Conservation (phyloP, 2,113 vertebrate genomes). For the Taurulus bubalis region DNA sequence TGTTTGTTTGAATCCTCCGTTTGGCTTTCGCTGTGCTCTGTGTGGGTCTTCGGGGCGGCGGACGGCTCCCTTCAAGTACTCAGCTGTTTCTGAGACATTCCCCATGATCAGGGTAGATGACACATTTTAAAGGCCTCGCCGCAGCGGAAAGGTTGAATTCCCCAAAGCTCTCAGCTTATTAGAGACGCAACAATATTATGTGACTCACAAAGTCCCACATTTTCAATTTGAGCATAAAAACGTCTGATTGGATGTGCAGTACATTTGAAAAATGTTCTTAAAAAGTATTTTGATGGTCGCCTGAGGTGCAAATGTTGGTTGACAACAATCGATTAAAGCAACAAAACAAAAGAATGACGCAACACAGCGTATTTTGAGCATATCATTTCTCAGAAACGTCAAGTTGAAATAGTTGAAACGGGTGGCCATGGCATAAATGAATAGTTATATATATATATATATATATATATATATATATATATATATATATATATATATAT, state of each 20-base stretch:
- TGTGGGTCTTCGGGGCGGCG: constrained; percentile 20
- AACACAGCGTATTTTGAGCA: too few species aligned
- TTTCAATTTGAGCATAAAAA: background rate
- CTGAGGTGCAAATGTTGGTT: background rate
- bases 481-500: too few species aligned
- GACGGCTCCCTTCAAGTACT: background rate
- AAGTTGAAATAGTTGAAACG: too few species aligned
- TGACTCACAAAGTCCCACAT: background rate
- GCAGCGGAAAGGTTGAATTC: constrained; percentile 2
- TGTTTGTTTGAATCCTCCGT: constrained; percentile 40
- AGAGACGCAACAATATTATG: background rate
- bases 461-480: too few species aligned
- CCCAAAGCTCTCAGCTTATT: background rate
- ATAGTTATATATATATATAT: too few species aligned
- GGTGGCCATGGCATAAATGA: too few species aligned
- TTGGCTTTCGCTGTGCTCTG: constrained; percentile 55
- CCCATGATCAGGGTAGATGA: constrained; percentile 19
- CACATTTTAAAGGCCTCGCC: background rate
- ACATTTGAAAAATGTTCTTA: background rate
- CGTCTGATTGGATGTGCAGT: too few species aligned
- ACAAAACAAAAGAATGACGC: background rate
- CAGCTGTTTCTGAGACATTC: constrained; percentile 37
- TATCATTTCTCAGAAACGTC: too few species aligned
- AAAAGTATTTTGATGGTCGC: background rate
- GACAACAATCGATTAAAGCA: background rate